Evolutionary conservation across 2,797 vertebrate genomes (phyloP).

Genomic region (Eleutherodactylus coqui): DNA sequence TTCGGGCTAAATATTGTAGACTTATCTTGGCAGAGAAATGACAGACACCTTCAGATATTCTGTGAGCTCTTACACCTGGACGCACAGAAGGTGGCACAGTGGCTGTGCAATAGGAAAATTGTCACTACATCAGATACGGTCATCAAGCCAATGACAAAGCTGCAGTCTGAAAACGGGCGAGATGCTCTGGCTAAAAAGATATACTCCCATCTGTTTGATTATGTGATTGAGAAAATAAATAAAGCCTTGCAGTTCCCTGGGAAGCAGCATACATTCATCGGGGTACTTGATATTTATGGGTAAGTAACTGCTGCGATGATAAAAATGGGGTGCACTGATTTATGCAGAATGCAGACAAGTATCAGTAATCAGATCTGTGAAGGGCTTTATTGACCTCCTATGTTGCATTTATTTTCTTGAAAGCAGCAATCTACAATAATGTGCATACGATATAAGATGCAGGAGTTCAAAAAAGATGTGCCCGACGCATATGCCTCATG

Average conservation of each 20-base stretch:
- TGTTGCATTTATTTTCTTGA: not conserved
- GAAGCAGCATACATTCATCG: constrained; percentile 92
- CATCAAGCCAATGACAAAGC: constrained; percentile 85
- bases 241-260: constrained; percentile 85
- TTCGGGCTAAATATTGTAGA: not conserved
- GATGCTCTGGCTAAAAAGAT: constrained; percentile 96
- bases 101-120: constrained; percentile 90
- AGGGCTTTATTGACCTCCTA: not conserved
- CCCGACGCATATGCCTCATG: too few species aligned
- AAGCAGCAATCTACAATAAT: not conserved
- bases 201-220: constrained; percentile 92
- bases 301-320: constrained; percentile 69
- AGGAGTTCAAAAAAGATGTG: too few species aligned
- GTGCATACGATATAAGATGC: too few species aligned
- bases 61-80: constrained; percentile 86
- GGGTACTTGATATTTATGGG: constrained; percentile 99
- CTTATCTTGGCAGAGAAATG: constrained; percentile 74
- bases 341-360: not conserved
- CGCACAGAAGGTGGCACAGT: constrained; percentile 75
- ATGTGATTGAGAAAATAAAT: constrained; percentile 89
- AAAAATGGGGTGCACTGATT: not conserved
- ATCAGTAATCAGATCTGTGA: too few species aligned
- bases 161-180: constrained; percentile 84
- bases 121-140: constrained; percentile 86
- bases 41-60: constrained; percentile 84